phyloP scores from a whole-genome alignment of 2,797 vertebrate genomes.

The Linurgus olivaceus region DNA sequence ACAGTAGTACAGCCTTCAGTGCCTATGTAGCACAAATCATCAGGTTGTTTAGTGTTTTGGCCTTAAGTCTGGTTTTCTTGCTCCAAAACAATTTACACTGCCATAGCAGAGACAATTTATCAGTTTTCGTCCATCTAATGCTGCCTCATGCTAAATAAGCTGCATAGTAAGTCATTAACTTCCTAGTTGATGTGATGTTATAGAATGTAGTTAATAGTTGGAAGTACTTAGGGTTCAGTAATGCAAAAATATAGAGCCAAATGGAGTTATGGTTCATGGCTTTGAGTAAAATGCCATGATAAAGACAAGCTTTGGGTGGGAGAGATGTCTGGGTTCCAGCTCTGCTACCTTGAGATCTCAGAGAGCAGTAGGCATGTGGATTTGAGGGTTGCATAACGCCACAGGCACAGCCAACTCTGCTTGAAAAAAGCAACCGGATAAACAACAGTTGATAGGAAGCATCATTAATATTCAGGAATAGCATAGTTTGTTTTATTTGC shows the following conservation, averaged over 20 bases:
- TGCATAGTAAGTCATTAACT: neutral
- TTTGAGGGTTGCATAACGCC: constrained; percentile 41
- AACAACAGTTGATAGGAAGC: neutral
- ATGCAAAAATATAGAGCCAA: neutral
- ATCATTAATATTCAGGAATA: neutral
- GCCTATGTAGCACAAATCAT: neutral
- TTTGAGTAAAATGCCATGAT: neutral
- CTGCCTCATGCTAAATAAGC: neutral
- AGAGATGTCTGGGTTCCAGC: neutral
- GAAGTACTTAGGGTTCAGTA: neutral
- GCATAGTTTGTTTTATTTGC: neutral
- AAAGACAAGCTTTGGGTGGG: neutral
- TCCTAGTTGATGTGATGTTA: neutral
- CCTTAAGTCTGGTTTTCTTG: neutral
- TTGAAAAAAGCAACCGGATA: neutral
- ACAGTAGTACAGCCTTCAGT: neutral
- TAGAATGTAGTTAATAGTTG: neutral
- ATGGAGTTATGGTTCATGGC: neutral
- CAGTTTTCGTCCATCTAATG: neutral
- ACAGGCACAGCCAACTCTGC: neutral
- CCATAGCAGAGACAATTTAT: neutral
- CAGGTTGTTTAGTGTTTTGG: neutral
- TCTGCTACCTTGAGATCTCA: neutral
- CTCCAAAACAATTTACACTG: neutral
- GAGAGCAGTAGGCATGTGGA: neutral